These are phyloP conservation scores for Thalassaphorura encarpata DNA, from an alignment of 1,140 invertebrate genomes.

Conservation along the genomic window DNA sequence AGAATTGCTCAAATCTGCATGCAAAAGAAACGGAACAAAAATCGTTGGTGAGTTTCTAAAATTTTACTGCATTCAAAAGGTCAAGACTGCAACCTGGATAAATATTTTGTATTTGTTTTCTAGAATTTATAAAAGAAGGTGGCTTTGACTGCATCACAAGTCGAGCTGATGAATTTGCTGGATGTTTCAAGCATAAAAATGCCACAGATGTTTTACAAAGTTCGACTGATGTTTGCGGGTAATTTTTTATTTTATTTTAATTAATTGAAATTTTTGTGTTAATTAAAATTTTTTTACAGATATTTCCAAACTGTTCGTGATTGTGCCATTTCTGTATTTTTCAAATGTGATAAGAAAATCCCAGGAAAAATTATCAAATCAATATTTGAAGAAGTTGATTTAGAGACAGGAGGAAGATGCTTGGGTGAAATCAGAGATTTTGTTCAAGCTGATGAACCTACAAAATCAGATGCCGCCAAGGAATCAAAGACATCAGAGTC, in stretches of 20 bases:
- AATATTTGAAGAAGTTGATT: conserved; percentile 3
- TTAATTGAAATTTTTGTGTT: neutral
- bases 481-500: too few relatives aligned
- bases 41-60: conserved; percentile 1
- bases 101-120: neutral
- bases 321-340: neutral
- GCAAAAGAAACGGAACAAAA: neutral
- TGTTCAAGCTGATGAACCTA: too few relatives aligned
- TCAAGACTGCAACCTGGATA: too few relatives aligned
- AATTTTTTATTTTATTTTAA: neutral
- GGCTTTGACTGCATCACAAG: neutral
- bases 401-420: neutral
- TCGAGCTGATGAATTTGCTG: neutral
- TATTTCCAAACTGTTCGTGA: conserved; percentile 1
- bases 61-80: too few relatives aligned
- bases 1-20: neutral
- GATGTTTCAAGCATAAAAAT: too few relatives aligned
- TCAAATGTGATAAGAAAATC: neutral
- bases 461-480: too few relatives aligned
- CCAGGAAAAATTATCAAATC: conserved; percentile 1
- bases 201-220: too few relatives aligned
- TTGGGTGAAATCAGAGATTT: too few relatives aligned
- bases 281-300: neutral
- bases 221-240: conserved; percentile 7
- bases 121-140: conserved; percentile 4